These are phyloP conservation scores for Bruchidius siliquastri DNA, from an alignment of 2,888 invertebrate genomes.

Conservation along the genomic window DNA sequence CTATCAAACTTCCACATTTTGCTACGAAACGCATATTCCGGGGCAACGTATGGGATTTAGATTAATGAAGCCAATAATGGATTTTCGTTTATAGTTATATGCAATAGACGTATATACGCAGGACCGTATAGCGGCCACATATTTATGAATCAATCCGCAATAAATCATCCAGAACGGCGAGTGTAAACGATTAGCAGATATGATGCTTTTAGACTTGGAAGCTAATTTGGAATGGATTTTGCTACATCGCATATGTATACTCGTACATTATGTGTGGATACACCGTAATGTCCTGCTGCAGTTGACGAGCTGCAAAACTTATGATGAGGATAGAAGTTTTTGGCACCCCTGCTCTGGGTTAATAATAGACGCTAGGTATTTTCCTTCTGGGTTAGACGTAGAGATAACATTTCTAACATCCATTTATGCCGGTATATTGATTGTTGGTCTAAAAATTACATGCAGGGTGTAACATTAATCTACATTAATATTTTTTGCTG, in stretches of 20 bases:
- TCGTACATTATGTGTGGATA: not conserved
- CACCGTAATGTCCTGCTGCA: no score
- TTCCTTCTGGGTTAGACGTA: no score
- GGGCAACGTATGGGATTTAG: not conserved
- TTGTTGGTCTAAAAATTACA: no score
- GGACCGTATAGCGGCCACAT: not conserved
- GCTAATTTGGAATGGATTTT: not conserved
- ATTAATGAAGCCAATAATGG: not conserved
- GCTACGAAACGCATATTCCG: not conserved
- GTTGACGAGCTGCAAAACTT: no score
- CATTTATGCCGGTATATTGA: no score
- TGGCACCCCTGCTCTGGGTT: no score
- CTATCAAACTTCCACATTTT: not conserved
- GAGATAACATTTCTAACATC: no score
- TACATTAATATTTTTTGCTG: no score
- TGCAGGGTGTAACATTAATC: no score
- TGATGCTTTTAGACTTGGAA: not conserved
- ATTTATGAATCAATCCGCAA: not conserved
- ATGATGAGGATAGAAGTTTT: no score
- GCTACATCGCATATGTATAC: not conserved
- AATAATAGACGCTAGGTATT: no score
- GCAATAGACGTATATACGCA: not conserved
- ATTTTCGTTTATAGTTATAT: not conserved
- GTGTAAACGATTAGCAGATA: not conserved
- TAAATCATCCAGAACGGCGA: not conserved